A percentile compares a stretch with the other conserved stretches of the same genome.
Conservation (phyloP, 2,797 vertebrate genomes). For the Lacerta bilineata region DNA sequence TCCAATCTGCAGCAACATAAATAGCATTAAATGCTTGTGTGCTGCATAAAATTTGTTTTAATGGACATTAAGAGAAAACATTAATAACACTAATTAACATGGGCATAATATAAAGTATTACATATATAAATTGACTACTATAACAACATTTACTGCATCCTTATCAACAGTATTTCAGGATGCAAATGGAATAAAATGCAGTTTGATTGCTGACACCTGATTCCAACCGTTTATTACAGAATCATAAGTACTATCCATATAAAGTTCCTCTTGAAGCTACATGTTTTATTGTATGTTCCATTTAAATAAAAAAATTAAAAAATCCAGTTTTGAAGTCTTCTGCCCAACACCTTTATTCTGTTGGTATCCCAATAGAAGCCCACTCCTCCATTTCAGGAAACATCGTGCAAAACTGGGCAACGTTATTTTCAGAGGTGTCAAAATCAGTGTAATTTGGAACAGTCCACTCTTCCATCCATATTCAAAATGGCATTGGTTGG, state of each 20-base stretch:
- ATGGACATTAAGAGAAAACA: constrained; percentile 26
- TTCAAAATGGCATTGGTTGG: no score
- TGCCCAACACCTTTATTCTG: no score
- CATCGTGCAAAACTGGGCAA: no score
- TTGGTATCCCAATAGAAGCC: no score
- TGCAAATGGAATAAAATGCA: constrained; percentile 34
- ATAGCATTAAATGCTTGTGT: constrained; percentile 8
- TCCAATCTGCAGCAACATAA: constrained; percentile 28
- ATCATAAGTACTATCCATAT: constrained; percentile 22
- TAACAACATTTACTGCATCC: constrained; percentile 30
- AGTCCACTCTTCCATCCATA: no score
- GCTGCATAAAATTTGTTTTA: constrained; percentile 39
- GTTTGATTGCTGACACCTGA: neutral
- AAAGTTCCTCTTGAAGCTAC: constrained; percentile 3
- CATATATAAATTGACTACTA: constrained; percentile 36
- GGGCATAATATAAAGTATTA: constrained; percentile 21
- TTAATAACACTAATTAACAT: constrained; percentile 30
- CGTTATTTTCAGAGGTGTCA: no score
- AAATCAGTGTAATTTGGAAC: no score
- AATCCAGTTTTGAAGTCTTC: no score
- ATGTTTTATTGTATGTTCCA: neutral
- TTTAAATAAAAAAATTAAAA: no score
- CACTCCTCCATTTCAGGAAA: no score
- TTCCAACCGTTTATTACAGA: constrained; percentile 4
- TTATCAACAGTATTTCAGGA: constrained; percentile 35